Base-by-base conservation (phyloP, 1,140 invertebrate species). In the Mylabris phalerata region DNA sequence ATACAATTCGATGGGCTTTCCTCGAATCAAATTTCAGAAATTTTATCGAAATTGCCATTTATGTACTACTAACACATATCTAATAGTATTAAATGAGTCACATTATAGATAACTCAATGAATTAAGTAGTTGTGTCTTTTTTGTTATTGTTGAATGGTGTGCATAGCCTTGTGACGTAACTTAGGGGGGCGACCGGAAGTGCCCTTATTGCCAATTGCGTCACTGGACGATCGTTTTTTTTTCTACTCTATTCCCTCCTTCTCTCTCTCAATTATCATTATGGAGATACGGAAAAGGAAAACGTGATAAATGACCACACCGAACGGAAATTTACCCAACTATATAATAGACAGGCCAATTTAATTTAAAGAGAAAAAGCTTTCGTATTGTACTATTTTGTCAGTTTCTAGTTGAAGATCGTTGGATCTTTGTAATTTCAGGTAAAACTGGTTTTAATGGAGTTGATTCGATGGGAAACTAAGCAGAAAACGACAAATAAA, bases 161-260 rank as follows among this genome's bases (percentile, higher is more conserved):
- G 7, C 4, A 32, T 57, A 57, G 55, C 55, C 55, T 57, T 57
- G 55, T 57, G 38, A 25, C 27, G 43, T 55, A 42, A 52, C 50
- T 50, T 50, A 19, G 27, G 25, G 13, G 13, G 11, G 50, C n/a
- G 25, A 41, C 50, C 40, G 42, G 50, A 42, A 24, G 38, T 40
- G 13, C 26, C 25, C 49, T 50, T 40, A 10, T 38, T 38, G 13
- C 13, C 9, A 24, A 42, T 25, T 41, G 40, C 50, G 42, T 43
- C 42, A 52, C 32, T 48, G 32, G 32, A 32, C 32, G 32, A 7
- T 32, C 1, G 4, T 32, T 5, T 4, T 7, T n/a, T 32, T 32
- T 32, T 32, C 7, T 1, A 3, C 7, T 26, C n/a, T 32, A 32
- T 27, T 27, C 25, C 3, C 25, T 13, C 25, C 4, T 6, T 4